Base-by-base conservation (phyloP, 2,113 vertebrate genomes). In the Gobiocypris rarus region DNA sequence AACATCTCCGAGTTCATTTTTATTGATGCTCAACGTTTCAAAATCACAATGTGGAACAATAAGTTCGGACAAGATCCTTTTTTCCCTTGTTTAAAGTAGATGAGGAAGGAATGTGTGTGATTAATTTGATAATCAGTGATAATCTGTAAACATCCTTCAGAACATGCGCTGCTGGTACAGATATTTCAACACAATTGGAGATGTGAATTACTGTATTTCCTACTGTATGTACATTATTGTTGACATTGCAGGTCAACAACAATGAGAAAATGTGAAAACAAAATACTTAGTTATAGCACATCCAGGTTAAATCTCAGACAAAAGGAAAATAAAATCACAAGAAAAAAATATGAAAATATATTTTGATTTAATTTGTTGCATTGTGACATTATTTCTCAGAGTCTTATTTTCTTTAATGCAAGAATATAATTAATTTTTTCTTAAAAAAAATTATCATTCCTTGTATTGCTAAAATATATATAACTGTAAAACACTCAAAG, bases 21-120 rank as follows among this genome's bases (percentile, higher is more conserved):
- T 65, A 58, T 41, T 26, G 59, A 83, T 80, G 83, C 15, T 65
- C 1, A 56, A 13, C 7, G 48, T 71, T 24, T 38, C 54, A 71
- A 86, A 86, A 56, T 70, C 76, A 65, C 65, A 70, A 34, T 38
- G n/a, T 83, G 75, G 71, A 82, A 71, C 52, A 76, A 86, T 84
- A 50, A 11, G 48, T 87, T 63, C 58, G 31, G 61, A 85, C 65
- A 84, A 50, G 70, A 38, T 24, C 17, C 13, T 14, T 24, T 54
- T 15, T 28, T 6, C 8, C 31, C 24, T 75, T 45, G 10, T 79
- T 70, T 80, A 15, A 26, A 22, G 70, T 28, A 61, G 50, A 43
- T 38, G 26, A 65, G 75, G 67, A 77, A 50, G 81, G 73, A 85
- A 81, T 84, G 65, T 82, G 74, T 5, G 43, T 3, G 34, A 34